phyloP scores from a whole-genome alignment of 64 coral and sea anemone genomes.

The Trachythela sp. region DNA sequence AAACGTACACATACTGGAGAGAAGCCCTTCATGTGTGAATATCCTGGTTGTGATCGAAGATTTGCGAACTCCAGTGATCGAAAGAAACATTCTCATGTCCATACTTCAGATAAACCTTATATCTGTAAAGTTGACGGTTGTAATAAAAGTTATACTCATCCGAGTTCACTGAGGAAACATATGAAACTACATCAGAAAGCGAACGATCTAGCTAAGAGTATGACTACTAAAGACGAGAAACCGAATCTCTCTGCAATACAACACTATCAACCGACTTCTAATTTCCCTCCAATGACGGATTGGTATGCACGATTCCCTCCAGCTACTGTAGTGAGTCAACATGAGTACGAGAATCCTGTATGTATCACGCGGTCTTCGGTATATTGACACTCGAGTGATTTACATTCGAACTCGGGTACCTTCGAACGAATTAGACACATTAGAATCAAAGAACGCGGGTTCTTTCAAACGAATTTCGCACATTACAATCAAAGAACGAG shows the following conservation, averaged over 20 bases:
- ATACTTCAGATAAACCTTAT: conserved; percentile 19
- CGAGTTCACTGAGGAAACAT: conserved; percentile 5
- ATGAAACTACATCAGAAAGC: conserved; percentile 32
- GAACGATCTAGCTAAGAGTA: background rate
- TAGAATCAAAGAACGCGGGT: background rate
- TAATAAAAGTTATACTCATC: conserved; percentile 16
- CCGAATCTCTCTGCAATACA: background rate
- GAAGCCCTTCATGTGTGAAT: conserved; percentile 5
- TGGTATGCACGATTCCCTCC: conserved; percentile 7
- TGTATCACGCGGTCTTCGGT: background rate
- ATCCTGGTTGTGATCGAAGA: conserved; percentile 2
- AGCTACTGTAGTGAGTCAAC: background rate
- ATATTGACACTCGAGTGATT: background rate
- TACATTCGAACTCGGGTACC: background rate
- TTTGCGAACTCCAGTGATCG: conserved; percentile 9
- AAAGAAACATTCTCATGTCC: conserved; percentile 22
- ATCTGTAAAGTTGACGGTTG: conserved; percentile 18
- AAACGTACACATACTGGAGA: conserved; percentile 1
- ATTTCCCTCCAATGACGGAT: conserved; percentile 1
- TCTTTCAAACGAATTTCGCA: background rate
- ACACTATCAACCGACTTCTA: conserved; percentile 1
- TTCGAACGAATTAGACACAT: background rate
- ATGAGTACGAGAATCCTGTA: background rate
- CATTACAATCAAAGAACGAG: background rate
- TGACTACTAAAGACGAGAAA: conserved; percentile 1